These are phyloP conservation scores for Papilio polyxenes DNA, from an alignment of 1,140 invertebrate genomes.

Conservation along the genomic window DNA sequence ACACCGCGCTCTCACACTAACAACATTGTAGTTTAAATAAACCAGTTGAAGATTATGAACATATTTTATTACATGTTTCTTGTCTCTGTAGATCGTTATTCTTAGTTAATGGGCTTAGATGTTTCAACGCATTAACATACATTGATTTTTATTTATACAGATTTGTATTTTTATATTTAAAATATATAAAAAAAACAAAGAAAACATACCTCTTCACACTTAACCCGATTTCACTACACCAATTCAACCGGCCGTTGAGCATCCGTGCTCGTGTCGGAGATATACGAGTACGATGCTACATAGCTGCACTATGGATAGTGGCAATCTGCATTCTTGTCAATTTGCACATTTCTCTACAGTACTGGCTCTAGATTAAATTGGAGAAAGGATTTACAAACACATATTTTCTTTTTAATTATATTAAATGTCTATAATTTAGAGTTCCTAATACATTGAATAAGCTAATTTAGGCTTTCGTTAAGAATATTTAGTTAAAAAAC, in stretches of 20 bases:
- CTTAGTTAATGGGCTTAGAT: no score
- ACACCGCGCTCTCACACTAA: not conserved
- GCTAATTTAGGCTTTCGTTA: no score
- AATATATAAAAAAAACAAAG: not conserved
- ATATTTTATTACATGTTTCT: no score
- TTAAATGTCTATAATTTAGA: no score
- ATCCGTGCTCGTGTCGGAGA: not conserved
- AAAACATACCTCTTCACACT: not conserved
- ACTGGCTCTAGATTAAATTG: not conserved
- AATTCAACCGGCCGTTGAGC: not conserved
- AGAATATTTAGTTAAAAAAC: no score
- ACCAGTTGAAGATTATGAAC: not conserved
- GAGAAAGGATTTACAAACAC: not conserved
- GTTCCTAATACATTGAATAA: no score
- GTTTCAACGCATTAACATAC: no score
- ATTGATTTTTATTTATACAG: no score
- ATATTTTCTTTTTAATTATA: no score
- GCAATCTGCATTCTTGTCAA: constrained; percentile 21
- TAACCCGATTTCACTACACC: not conserved
- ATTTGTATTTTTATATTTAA: not conserved
- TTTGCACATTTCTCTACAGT: constrained; percentile 2
- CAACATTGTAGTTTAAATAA: not conserved
- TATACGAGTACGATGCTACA: not conserved
- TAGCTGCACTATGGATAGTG: not conserved
- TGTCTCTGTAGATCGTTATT: no score